These are phyloP conservation scores for Polypedilum pembai DNA, from an alignment of 1,140 invertebrate genomes.

Conservation along the genomic window DNA sequence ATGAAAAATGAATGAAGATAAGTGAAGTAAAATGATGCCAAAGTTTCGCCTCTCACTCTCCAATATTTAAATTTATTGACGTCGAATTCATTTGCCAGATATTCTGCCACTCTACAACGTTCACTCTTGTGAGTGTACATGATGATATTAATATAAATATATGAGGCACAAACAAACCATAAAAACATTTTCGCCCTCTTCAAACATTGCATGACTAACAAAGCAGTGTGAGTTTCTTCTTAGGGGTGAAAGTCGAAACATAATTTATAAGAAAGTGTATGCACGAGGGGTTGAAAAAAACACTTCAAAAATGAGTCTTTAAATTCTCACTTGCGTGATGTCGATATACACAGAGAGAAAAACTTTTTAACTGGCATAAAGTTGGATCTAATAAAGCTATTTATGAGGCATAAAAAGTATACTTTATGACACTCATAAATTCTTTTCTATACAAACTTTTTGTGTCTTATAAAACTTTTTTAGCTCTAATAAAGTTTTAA, in stretches of 20 bases:
- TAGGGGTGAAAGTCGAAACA: neutral
- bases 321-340: neutral
- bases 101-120: neutral
- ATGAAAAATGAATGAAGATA: too few relatives aligned
- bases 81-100: conserved; percentile 11
- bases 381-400: too few relatives aligned
- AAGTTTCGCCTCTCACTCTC: neutral
- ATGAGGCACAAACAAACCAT: conserved; percentile 16
- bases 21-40: too few relatives aligned
- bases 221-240: too few relatives aligned
- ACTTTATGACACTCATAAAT: too few relatives aligned
- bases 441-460: too few relatives aligned
- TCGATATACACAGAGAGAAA: too few relatives aligned
- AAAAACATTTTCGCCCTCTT: neutral
- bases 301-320: neutral
- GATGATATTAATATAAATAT: conserved; percentile 20
- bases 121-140: neutral
- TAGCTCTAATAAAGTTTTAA: too few relatives aligned
- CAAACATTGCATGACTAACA: too few relatives aligned
- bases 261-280: neutral
- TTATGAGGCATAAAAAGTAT: too few relatives aligned
- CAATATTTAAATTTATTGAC: conserved; percentile 9
- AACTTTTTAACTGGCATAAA: too few relatives aligned
- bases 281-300: neutral
- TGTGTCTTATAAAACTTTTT: too few relatives aligned